Conservation (phyloP, 2,888 invertebrate species). For the Bellardia pandia region DNA sequence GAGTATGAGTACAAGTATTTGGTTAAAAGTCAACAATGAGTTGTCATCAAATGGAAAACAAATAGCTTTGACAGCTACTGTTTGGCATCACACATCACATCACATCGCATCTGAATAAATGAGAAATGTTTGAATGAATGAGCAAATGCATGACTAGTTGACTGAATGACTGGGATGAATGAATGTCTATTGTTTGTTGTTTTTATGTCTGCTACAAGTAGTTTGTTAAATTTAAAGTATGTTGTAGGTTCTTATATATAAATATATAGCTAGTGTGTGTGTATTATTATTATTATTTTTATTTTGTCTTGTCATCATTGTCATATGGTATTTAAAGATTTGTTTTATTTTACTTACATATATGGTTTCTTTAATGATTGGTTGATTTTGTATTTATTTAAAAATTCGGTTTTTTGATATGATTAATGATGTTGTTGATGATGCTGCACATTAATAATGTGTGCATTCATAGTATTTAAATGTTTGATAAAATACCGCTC, state of each 20-base stretch:
- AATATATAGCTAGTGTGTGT: not conserved
- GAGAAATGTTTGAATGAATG: conserved; percentile 28
- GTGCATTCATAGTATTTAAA: conserved; percentile 23
- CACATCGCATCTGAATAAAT: conserved; percentile 51
- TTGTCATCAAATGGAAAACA: conserved; percentile 81
- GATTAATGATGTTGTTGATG: conserved; percentile 56
- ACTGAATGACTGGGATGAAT: conserved; percentile 33
- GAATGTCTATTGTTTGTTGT: conserved; percentile 34
- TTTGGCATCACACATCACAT: conserved; percentile 25
- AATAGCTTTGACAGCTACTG: conserved; percentile 82
- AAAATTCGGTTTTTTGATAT: conserved; percentile 3
- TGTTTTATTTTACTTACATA: conserved; percentile 18
- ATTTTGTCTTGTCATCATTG: conserved; percentile 58
- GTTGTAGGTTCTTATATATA: conserved; percentile 9
- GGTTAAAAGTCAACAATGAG: conserved; percentile 73
- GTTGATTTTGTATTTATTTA: not conserved
- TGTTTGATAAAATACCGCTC: conserved; percentile 50
- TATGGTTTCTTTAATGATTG: conserved; percentile 2
- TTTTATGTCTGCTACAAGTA: conserved; percentile 39
- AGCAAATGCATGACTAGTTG: conserved; percentile 34
- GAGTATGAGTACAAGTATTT: conserved; percentile 32
- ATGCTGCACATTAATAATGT: conserved; percentile 58
- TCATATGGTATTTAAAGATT: conserved; percentile 39
- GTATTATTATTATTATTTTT: conserved; percentile 1
- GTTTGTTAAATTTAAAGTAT: conserved; percentile 24